Conservation (phyloP, 2,113 vertebrate species). For the Chionis minor region DNA sequence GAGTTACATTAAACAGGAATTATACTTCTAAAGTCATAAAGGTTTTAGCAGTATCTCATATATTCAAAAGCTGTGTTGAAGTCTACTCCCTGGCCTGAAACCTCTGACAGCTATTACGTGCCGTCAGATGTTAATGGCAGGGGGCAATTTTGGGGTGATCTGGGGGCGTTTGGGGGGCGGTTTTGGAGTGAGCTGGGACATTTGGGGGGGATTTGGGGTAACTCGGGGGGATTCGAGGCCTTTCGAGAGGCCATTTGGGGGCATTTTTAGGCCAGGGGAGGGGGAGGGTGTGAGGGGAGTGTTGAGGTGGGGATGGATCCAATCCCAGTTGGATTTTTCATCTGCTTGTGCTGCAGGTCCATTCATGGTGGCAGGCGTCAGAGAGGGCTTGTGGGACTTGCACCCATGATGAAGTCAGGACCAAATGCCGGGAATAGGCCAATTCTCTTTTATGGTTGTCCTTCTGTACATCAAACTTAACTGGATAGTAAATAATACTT, state of each 20-base stretch:
- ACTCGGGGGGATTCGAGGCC: too few species aligned
- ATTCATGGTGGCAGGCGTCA: neutral
- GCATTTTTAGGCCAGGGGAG: too few species aligned
- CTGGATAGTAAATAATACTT: rapidly evolving
- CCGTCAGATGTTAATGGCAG: neutral
- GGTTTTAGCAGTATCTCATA: neutral
- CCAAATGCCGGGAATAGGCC: neutral
- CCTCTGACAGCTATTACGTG: neutral
- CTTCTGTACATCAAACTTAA: neutral
- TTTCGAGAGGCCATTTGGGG: too few species aligned
- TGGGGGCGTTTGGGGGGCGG: too few species aligned
- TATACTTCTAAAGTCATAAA: neutral
- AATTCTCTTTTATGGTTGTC: neutral
- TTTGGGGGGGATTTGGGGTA: too few species aligned
- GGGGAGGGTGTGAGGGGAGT: too few species aligned
- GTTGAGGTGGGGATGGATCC: too few species aligned
- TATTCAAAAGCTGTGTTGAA: neutral
- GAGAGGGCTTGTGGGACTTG: rapidly evolving
- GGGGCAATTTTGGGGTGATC: too few species aligned
- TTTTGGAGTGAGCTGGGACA: too few species aligned
- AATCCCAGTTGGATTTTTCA: neutral
- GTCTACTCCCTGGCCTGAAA: neutral
- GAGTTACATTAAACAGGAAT: neutral
- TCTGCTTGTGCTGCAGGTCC: neutral
- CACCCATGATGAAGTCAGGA: neutral